phyloP scores from a whole-genome alignment of 2,888 invertebrate species.

The Tubulanus polymorphus region DNA sequence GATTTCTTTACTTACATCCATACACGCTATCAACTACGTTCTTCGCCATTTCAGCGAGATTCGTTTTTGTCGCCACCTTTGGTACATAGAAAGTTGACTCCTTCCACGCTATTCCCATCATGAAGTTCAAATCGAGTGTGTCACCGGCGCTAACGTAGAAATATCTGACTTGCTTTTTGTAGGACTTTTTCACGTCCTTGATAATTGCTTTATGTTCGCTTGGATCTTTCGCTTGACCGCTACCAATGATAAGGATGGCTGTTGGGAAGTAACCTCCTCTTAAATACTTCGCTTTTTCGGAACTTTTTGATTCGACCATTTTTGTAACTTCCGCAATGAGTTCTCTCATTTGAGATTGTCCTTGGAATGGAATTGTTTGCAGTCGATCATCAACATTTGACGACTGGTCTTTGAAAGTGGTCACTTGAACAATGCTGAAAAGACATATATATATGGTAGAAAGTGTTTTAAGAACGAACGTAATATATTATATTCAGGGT shows the following conservation, averaged over 20 bases:
- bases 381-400: too few species aligned
- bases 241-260: neutral
- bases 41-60: neutral
- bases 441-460: too few species aligned
- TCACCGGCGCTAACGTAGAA: neutral
- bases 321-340: neutral
- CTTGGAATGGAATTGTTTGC: too few species aligned
- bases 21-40: too few species aligned
- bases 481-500: too few species aligned
- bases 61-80: neutral
- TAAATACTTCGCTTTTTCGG: too few species aligned
- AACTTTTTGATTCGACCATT: neutral
- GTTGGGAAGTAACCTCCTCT: neutral
- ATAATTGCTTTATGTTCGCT: neutral
- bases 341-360: neutral
- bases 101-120: neutral
- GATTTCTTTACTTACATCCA: too few species aligned
- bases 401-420: too few species aligned
- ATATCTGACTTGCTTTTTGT: neutral
- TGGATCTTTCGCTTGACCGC: neutral
- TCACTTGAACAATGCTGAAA: too few species aligned
- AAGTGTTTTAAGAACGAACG: too few species aligned
- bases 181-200: neutral
- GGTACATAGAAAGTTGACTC: neutral
- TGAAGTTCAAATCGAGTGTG: neutral